Evolutionary conservation across 1,140 invertebrate species (phyloP), one percentile per base, ranked within the genome.

Genomic region (Diprion similis): DNA sequence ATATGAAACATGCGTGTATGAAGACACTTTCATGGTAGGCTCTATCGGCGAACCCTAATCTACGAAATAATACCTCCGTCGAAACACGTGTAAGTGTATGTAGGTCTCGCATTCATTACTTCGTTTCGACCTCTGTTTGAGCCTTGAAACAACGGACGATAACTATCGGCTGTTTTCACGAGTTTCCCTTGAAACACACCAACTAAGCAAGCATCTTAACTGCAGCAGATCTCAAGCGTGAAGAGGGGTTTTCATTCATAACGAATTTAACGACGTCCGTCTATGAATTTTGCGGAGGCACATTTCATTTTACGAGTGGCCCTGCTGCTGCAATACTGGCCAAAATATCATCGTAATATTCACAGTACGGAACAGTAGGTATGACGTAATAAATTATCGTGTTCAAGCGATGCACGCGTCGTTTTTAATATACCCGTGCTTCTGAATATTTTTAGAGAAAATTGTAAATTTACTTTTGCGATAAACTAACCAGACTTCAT

Each of bases 81-180:
- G 24, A 37, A 6, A 37, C 24, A 17, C 51, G 51, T 59, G 11
- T 13, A 59, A 6, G 51, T 59, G 11, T 13, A 59, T 59, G 51
- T 59, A 59, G 51, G 51, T 59, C 51, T 9, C n/a, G 51, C 51
- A 13, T 15, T 59, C 51, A 59, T 59, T 59, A 59, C 9, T 6
- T 59, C 51, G 51, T 8, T 17, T 59, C 51, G 51, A 59, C 51
- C 51, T 59, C 51, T 59, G 51, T 59, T 59, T 68, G 64, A 48
- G 67, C 71, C 71, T 72, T 73, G 77, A 68, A 76, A 76, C 64
- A 78, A 71, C 74, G 77, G 74, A 78, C 75, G 77, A 78, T 78
- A 71, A 71, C 51, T 76, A 78, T 78, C 77, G 66, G 45, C 19
- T 71, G n/a, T 72, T 76, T 73, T 76, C 77, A 72, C 73, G 73